phyloP scores from a whole-genome alignment of 2,113 vertebrate genomes.

The Pseudorectes ferrugineus region DNA sequence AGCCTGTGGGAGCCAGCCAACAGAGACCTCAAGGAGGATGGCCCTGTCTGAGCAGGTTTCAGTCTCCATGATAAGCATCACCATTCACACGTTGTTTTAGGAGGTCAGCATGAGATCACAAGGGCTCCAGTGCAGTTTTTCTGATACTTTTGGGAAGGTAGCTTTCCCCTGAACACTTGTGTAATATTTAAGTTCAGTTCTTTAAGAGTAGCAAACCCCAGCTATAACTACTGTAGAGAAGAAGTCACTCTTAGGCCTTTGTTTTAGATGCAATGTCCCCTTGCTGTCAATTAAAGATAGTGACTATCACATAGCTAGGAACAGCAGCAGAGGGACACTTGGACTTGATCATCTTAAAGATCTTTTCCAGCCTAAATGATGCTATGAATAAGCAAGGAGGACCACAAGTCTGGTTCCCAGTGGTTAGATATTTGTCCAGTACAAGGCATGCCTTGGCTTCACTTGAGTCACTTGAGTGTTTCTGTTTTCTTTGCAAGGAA shows the following conservation, averaged over 20 bases:
- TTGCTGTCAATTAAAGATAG: not conserved
- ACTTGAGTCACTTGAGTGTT: not conserved
- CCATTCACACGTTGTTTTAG: not conserved
- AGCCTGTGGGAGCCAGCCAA: not conserved
- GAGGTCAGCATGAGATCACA: not conserved
- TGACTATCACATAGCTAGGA: not conserved
- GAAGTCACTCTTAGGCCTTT: not conserved
- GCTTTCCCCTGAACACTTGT: not conserved
- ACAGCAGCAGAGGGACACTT: not conserved
- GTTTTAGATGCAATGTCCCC: not conserved
- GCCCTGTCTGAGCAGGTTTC: not conserved
- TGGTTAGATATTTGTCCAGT: not conserved
- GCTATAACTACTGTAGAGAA: not conserved
- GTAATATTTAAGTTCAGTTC: not conserved
- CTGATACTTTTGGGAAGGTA: not conserved
- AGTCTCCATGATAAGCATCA: not conserved
- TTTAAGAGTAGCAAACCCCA: not conserved
- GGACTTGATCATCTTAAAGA: not conserved
- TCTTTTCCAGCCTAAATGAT: not conserved
- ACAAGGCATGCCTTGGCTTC: not conserved
- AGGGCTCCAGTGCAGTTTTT: not conserved
- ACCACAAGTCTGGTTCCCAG: not conserved
- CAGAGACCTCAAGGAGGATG: not conserved
- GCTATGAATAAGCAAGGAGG: not conserved
- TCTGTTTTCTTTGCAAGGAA: not conserved